These are phyloP conservation scores for Solea senegalensis DNA, from an alignment of 2,113 vertebrate species.

Conservation along the genomic window DNA sequence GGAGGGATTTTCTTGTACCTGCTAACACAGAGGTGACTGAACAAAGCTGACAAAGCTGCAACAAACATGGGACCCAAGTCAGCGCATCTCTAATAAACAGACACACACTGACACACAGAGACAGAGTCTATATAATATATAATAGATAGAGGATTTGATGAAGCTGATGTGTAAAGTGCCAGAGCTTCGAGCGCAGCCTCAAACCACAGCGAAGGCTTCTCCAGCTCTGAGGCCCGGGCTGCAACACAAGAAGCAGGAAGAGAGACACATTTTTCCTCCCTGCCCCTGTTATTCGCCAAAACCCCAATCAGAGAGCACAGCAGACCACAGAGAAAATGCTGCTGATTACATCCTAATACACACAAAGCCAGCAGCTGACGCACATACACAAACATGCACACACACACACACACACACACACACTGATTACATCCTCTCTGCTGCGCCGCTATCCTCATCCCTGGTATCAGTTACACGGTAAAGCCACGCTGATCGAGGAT, in stretches of 20 bases:
- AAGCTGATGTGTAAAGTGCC: slow-evolving; percentile 55
- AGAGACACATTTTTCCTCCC: slow-evolving; percentile 48
- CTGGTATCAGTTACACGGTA: slow-evolving; percentile 71
- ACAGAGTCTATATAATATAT: slow-evolving; percentile 10
- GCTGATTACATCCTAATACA: slow-evolving; percentile 78
- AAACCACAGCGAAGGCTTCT: slow-evolving; percentile 55
- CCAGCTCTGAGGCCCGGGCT: slow-evolving; percentile 38
- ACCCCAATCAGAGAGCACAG: slow-evolving; percentile 72
- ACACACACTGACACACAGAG: slow-evolving; percentile 13
- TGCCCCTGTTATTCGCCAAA: slow-evolving; percentile 62
- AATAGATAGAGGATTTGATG: slow-evolving; percentile 35
- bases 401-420: slow-evolving; percentile 30
- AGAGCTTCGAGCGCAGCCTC: slow-evolving; percentile 34
- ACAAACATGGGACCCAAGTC: slow-evolving; percentile 34
- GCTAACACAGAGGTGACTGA: slow-evolving; percentile 62
- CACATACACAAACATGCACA: slow-evolving; percentile 41
- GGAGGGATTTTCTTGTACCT: slow-evolving; percentile 54
- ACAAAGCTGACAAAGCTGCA: slow-evolving; percentile 65
- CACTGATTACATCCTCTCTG: slow-evolving; percentile 74
- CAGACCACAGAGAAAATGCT: slow-evolving; percentile 71
- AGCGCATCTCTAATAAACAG: slow-evolving; percentile 15
- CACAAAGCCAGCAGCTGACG: slow-evolving; percentile 64
- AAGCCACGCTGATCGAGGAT: slow-evolving; percentile 68
- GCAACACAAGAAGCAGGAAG: slow-evolving; percentile 62
- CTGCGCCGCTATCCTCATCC: slow-evolving; percentile 64